Evolutionary conservation across 2,797 vertebrate species (phyloP).

Genomic region (Tachyglossus aculeatus): DNA sequence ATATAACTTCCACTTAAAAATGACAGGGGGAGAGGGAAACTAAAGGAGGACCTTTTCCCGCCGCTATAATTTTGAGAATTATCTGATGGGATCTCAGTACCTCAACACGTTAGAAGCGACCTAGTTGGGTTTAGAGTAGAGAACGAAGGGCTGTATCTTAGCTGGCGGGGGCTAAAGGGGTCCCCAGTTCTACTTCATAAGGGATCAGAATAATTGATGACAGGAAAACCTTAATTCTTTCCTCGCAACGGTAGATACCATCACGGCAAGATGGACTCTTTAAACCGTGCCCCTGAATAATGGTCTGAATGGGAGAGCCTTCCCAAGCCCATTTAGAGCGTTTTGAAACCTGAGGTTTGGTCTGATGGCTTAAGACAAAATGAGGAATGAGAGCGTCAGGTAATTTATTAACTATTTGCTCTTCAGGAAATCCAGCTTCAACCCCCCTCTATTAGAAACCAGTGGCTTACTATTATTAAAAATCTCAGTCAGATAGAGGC

Average conservation of each 20-base stretch:
- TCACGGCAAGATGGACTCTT: conserved; percentile 17
- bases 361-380: conserved; percentile 59
- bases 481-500: conserved; percentile 45
- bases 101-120: conserved; percentile 11
- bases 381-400: conserved; percentile 44
- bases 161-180: conserved; percentile 45
- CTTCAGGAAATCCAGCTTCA: conserved; percentile 39
- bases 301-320: conserved; percentile 23
- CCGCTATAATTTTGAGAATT: conserved; percentile 19
- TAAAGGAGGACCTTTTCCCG: neutral
- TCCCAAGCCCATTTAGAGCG: conserved; percentile 21
- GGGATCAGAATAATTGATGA: conserved; percentile 61
- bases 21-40: conserved; percentile 24
- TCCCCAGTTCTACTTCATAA: conserved; percentile 50
- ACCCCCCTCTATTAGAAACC: conserved; percentile 45
- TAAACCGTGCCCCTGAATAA: conserved; percentile 24
- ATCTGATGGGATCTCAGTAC: conserved; percentile 24
- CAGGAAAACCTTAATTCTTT: conserved; percentile 33
- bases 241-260: conserved; percentile 31
- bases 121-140: neutral
- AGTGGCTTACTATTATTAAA: conserved; percentile 60
- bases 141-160: conserved; percentile 35
- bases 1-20: conserved; percentile 41
- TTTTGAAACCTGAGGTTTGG: conserved; percentile 31
- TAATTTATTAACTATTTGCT: conserved; percentile 48